Base-by-base conservation (phyloP, 2,113 vertebrate species). In the Pica pica region DNA sequence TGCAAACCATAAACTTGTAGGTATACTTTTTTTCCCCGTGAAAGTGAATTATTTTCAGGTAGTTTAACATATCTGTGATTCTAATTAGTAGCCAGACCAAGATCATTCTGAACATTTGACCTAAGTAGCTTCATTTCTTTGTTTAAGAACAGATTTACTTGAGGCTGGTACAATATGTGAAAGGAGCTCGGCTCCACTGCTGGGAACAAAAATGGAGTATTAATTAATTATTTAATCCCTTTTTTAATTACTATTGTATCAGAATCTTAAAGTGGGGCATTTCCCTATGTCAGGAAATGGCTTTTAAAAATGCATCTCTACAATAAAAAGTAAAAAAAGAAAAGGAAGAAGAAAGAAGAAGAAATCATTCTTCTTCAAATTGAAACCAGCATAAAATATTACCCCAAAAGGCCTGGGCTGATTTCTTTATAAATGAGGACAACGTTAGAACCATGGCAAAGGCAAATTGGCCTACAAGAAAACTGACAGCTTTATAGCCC, bases 401-500 rank as follows among this genome's bases (percentile, higher is more conserved):
- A 97, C 96, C 85, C 82, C 67, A 68, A 79, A 96, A 97, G 94
- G 95, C 89, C 89, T 44, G 70, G 92, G 80, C 67, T 97, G 95
- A 97, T 96, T 98, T 97, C 91, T 96, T 95, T 93, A 95, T 96
- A 96, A 97, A 97, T 96, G 95, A 98, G 96, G 90, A 97, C 92
- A 97, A 97, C 53, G 96, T 97, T 98, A 97, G 97, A 98, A 97
- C 87, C 92, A 94, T 96, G 94, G 97, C 97, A 98, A 98, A 98
- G 98, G 97, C 98, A 98, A 98, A 98, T 97, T 98, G 97, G 97
- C 97, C 97, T 98, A 98, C 98, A 98, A 98, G 97, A 97, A 98
- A 98, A 97, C 94, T 98, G 98, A 98, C 98, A 99, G 98, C 97
- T 99, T 99, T 98, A 98, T 98, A 96, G 98, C 98, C 97, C 97